Evolutionary conservation across 1,140 invertebrate genomes (phyloP).

Genomic region (Drosophila kurseongensis): DNA sequence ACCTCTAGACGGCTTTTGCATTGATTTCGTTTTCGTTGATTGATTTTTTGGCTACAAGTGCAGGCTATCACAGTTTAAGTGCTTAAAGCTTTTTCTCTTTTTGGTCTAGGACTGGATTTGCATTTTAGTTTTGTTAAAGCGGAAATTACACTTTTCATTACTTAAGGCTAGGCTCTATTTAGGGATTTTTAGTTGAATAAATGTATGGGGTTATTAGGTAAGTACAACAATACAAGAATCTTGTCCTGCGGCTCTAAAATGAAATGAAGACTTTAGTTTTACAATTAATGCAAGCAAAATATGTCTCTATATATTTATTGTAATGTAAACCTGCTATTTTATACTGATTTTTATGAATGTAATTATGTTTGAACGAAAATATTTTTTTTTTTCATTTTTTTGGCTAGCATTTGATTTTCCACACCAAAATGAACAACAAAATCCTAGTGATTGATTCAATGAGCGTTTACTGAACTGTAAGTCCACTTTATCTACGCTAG

Average conservation of each 20-base stretch:
- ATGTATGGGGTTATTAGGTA: neutral
- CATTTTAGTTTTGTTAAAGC: neutral
- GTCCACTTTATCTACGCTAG: neutral
- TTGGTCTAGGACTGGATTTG: constrained; percentile 21
- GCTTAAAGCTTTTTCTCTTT: constrained; percentile 31
- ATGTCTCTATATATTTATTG: neutral
- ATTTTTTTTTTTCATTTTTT: no score
- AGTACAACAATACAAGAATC: neutral
- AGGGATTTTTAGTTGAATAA: neutral
- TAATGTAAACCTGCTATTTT: neutral
- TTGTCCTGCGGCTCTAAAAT: constrained; percentile 3
- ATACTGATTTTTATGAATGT: neutral
- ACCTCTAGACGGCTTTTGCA: constrained; percentile 20
- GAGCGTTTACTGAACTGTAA: neutral
- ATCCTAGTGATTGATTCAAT: neutral
- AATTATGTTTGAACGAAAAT: neutral
- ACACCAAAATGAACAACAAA: no score
- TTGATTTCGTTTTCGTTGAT: constrained; percentile 23
- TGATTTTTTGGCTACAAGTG: constrained; percentile 36
- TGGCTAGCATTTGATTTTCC: no score
- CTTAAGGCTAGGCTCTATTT: constrained; percentile 5
- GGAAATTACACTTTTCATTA: constrained; percentile 9
- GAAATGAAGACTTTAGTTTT: neutral
- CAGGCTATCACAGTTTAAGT: constrained; percentile 52
- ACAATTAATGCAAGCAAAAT: neutral